Evolutionary conservation across 1,140 invertebrate species (phyloP).

Genomic region (Penaeus indicus): DNA sequence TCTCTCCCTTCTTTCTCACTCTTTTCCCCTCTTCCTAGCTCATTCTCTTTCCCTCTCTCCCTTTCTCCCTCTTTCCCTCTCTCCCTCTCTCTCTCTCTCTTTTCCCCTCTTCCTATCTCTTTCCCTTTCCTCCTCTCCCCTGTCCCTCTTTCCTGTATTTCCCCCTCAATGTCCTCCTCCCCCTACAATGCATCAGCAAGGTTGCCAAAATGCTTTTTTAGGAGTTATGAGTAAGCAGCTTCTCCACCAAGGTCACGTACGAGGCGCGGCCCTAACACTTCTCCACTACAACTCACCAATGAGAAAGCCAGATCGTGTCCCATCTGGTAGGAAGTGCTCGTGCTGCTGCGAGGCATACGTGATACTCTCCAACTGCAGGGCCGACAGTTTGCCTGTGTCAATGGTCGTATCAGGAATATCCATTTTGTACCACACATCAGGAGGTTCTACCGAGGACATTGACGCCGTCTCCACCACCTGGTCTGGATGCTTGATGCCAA

Average conservation of each 20-base stretch:
- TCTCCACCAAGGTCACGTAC: not conserved
- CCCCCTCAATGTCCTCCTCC: too few relatives aligned
- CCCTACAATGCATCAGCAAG: too few relatives aligned
- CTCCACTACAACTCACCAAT: constrained; percentile 77
- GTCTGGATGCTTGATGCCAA: constrained; percentile 97
- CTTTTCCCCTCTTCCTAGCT: too few relatives aligned
- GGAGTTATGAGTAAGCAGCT: not conserved
- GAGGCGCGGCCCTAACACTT: not conserved
- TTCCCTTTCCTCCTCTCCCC: too few relatives aligned
- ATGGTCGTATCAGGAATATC: constrained; percentile 89
- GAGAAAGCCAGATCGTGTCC: constrained; percentile 93
- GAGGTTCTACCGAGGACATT: constrained; percentile 94
- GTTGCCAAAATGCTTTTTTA: too few relatives aligned
- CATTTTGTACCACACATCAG: constrained; percentile 92
- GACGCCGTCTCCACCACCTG: constrained; percentile 99
- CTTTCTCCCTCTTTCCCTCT: too few relatives aligned
- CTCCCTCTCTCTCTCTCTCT: too few relatives aligned
- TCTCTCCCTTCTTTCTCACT: too few relatives aligned
- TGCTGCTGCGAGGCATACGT: constrained; percentile 97
- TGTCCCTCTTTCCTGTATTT: too few relatives aligned
- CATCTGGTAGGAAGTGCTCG: constrained; percentile 90
- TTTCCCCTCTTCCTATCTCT: too few relatives aligned
- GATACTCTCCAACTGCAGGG: constrained; percentile 96
- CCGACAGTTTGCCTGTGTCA: constrained; percentile 88
- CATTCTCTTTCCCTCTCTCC: too few relatives aligned